Percentiles rank a stretch among this genome's conserved stretches.
Evolutionary conservation across 2,113 vertebrate species (phyloP).

Genomic region (Chinchilla lanigera): DNA sequence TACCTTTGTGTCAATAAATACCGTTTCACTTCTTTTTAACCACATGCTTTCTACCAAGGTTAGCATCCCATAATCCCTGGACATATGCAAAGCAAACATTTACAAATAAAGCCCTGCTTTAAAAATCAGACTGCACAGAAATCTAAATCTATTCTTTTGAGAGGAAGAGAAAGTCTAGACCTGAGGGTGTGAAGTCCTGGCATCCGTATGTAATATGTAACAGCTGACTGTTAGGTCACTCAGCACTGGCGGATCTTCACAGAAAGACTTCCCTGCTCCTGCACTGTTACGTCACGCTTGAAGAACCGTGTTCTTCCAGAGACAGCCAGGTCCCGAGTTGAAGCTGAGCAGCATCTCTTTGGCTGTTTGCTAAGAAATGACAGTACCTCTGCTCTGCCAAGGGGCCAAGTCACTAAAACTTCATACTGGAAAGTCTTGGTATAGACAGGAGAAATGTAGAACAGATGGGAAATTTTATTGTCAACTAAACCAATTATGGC

Average conservation of each 20-base stretch:
- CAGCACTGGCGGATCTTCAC: no score
- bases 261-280: rapidly evolving
- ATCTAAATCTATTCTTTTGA: background rate
- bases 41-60: background rate
- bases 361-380: background rate
- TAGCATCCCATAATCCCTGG: background rate
- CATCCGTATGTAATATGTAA: rapidly evolving
- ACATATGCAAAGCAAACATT: background rate
- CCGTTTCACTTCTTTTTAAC: background rate
- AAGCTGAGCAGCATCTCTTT: background rate
- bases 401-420: background rate
- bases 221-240: no score
- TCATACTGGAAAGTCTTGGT: background rate
- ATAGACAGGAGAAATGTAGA: background rate
- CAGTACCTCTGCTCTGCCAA: background rate
- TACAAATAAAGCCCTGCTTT: background rate
- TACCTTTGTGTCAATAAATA: no score
- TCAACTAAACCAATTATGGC: background rate
- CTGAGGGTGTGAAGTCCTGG: rapidly evolving
- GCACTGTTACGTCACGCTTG: background rate
- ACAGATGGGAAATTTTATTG: background rate
- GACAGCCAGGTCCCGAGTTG: no score
- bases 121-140: background rate
- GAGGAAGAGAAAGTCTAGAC: no score
- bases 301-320: rapidly evolving